Evolutionary conservation across 2,113 vertebrate genomes (phyloP).

Genomic region (Nothoprocta pentlandii): DNA sequence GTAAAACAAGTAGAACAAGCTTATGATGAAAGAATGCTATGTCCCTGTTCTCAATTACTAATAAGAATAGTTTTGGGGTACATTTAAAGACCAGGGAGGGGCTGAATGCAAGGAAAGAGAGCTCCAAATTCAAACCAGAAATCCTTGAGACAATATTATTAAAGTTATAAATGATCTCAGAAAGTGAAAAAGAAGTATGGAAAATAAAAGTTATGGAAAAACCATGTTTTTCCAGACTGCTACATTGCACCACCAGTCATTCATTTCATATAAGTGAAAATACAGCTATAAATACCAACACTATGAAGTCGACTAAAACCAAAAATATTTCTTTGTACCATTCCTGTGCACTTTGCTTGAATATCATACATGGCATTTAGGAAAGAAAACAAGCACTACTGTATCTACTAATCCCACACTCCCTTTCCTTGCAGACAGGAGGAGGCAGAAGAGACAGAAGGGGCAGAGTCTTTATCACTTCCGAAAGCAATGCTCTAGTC

Average conservation of each 20-base stretch:
- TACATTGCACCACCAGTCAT: not conserved
- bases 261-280: not conserved
- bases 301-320: accelerated
- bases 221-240: not conserved
- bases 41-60: not conserved
- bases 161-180: not conserved
- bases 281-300: not conserved
- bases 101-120: not conserved
- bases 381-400: not conserved
- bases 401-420: not conserved
- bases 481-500: not conserved
- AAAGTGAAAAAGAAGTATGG: not conserved
- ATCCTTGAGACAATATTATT: not conserved
- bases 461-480: not conserved
- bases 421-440: not conserved
- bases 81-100: not conserved
- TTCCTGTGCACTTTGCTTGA: not conserved
- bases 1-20: not conserved
- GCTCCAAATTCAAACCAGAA: not conserved
- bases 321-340: not conserved
- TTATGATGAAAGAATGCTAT: not conserved
- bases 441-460: not conserved
- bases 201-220: not conserved
- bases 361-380: not conserved
- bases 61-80: accelerated